Evolutionary conservation across 2,888 invertebrate genomes (phyloP), one percentile per base, ranked within the genome.

Genomic region (Drosophila picticornis): DNA sequence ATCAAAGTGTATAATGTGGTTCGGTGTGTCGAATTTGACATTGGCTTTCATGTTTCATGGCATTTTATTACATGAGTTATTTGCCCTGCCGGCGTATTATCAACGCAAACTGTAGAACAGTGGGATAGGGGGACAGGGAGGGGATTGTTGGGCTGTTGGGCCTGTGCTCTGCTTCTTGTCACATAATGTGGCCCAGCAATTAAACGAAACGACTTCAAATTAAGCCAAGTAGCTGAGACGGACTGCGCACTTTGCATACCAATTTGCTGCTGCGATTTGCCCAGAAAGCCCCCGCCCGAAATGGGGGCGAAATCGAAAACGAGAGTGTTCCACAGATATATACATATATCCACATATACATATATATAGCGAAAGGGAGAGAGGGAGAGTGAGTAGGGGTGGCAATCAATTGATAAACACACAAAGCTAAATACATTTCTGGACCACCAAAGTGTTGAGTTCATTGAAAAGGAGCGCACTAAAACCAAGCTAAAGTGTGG

Each of bases 181-280:
- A 87, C 87, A 87, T 89, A 90, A 87, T 87, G 85, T 87, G 88
- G 87, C 90, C 76, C 87, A 87, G 90, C 86, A 86, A 86, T 86
- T 90, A 90, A 86, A 86, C 80, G 88, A 81, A 89, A 90, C 87
- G 87, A 84, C 89, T 84, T 79, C 72, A 77, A 86, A 90, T 89
- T 81, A 89, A 86, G 89, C 89, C 89, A 90, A 88, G 83, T 80
- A 84, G 83, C 83, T 78, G 73, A 74, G 73, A 82, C 74, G 56
- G 55, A 36, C 61, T 51, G 64, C 88, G 84, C 81, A 81, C 90
- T 86, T 86, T 90, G 86, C 85, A 90, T 86, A 90, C 86, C 71
- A 90, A 86, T 84, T 84, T 81, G 67, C 77, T 84, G 69, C 77
- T 51, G 81, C 58, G 72, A 75, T 88, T 84, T 77, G 71, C 59